phyloP scores from a whole-genome alignment of 2,888 invertebrate genomes.

The Epinotia nisella region DNA sequence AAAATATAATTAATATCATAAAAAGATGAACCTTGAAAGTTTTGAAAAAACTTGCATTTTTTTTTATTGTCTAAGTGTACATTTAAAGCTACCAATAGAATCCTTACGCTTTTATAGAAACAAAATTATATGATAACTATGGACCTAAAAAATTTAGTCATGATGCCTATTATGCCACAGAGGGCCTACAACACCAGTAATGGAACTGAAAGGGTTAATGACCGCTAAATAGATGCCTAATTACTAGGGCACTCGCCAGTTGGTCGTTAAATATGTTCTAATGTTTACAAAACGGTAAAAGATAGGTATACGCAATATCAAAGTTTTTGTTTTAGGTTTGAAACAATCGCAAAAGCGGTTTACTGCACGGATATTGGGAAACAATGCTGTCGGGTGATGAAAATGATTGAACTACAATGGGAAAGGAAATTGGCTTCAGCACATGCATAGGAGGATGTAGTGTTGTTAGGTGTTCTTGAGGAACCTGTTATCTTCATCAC shows the following conservation, averaged over 20 bases:
- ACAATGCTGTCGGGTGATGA: conserved; percentile 20
- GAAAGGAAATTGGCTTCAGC: conserved; percentile 15
- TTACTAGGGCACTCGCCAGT: conserved; percentile 20
- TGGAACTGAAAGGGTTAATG: conserved; percentile 20
- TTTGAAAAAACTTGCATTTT: too few species aligned
- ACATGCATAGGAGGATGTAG: background rate
- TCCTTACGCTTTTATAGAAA: too few species aligned
- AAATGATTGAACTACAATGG: conserved; percentile 23
- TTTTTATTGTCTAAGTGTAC: too few species aligned
- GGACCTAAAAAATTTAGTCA: too few species aligned
- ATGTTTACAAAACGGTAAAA: conserved; percentile 21
- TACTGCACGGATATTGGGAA: conserved; percentile 22
- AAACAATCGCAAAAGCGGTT: conserved; percentile 15
- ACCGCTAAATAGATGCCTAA: conserved; percentile 28
- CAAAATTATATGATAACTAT: too few species aligned
- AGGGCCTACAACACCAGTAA: conserved; percentile 1
- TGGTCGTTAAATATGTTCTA: conserved; percentile 11
- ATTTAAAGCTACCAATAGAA: too few species aligned
- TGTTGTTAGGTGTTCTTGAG: conserved; percentile 8
- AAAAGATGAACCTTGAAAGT: too few species aligned
- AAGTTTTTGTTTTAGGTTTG: conserved; percentile 13
- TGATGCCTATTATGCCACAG: too few species aligned
- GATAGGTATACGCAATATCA: background rate
- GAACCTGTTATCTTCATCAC: too few species aligned
- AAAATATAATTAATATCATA: too few species aligned